A percentile compares a stretch with the other conserved stretches of the same genome.
Conservation (phyloP, 1,140 invertebrate genomes). For the Andricus grossulariae region DNA sequence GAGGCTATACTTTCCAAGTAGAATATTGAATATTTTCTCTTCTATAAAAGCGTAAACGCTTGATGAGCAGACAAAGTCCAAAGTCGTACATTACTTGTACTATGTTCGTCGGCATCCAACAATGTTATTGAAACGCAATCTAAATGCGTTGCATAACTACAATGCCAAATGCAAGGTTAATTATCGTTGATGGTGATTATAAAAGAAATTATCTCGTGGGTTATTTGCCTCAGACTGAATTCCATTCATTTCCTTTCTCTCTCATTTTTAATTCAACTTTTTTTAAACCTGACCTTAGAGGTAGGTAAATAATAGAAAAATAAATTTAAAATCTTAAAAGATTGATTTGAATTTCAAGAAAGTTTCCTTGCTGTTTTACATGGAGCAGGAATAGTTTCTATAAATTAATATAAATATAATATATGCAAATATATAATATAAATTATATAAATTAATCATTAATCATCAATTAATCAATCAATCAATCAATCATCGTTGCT, state of each 20-base stretch:
- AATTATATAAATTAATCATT: no score
- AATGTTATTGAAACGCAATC: slow-evolving; percentile 11
- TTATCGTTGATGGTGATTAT: slow-evolving; percentile 1
- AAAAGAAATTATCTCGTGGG: neutral
- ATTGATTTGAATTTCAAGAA: no score
- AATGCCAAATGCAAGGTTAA: neutral
- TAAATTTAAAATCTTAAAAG: no score
- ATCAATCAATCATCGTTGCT: no score
- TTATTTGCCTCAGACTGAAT: neutral
- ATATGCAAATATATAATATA: no score
- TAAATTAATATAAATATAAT: no score
- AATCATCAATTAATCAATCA: no score
- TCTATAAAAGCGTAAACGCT: neutral
- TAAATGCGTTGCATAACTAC: slow-evolving; percentile 8
- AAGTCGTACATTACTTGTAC: neutral
- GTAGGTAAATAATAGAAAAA: no score
- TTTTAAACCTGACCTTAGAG: no score
- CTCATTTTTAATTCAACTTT: neutral
- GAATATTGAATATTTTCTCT: neutral
- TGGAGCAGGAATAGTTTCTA: no score
- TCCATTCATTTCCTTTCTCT: neutral
- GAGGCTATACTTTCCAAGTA: neutral
- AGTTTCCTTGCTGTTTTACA: no score
- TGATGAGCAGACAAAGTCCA: neutral
- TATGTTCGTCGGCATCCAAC: neutral